Base-by-base conservation (phyloP, 92 coral and sea anemone genomes). In the Siderastrea siderea region DNA sequence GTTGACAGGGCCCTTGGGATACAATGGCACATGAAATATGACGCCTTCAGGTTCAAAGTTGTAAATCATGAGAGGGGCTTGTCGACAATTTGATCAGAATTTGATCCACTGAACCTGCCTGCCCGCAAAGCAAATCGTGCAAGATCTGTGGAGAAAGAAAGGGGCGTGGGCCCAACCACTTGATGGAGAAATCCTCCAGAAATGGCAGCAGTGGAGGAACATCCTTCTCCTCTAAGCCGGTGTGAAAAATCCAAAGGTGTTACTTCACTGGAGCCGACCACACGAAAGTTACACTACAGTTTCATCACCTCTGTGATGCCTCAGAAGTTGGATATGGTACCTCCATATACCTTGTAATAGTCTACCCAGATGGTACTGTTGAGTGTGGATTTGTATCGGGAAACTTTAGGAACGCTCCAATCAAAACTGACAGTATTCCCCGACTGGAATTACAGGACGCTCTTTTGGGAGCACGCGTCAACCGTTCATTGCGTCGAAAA, bases 381-480 rank as follows among this genome's bases (percentile, higher is more conserved):
- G 79, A 89, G 52, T 83, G 89, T 49, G 55, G 78, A 38, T 68
- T 85, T 81, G 53, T 86, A 15, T 86, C 75, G 52, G 87, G 87
- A 8, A 90, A 90, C 57, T 84, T 87, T 15, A 78, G 90, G 68
- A 90, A 79, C 47, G 85, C 90, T 1, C 93, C 93, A 8, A 73
- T 90, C 67, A 72, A 90, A 79, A 64, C 79, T 69, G 86, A 85
- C 62, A 72, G 90, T n/a, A 60, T 60, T 60, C 64, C 64, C 59
- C 26, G 89, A 17, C 81, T 89, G 66, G 92, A 88, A 57, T 66
- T 88, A 47, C 95, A 84, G 74, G 90, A 55, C 74, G 92, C 95
- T 5, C 43, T 85, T 13, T 68, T 88, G 44, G 87, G 82, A 38
- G 88, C 73, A 54, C 74, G 93, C 2, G 76, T 26, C 38, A 26